These are phyloP conservation scores for Scaptomyza flava DNA, from an alignment of 2,888 invertebrate species.

Conservation along the genomic window DNA sequence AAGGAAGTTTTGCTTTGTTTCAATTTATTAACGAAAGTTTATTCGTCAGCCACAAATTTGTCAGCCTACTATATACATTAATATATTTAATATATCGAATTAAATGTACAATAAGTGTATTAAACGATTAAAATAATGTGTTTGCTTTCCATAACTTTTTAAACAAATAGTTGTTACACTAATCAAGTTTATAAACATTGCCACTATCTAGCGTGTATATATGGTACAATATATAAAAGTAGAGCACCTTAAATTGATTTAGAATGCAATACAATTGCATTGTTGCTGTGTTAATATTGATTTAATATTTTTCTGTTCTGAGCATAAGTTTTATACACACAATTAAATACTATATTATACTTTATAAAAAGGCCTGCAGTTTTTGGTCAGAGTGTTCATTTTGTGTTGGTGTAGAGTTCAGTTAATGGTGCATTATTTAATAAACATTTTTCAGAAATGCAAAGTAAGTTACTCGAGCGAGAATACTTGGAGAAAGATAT, in stretches of 20 bases:
- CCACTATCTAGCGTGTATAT: background rate
- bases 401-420: constrained; percentile 4
- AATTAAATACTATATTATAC: constrained; percentile 45
- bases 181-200: constrained; percentile 5
- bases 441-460: constrained; percentile 36
- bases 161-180: constrained; percentile 42
- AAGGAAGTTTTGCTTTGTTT: constrained; percentile 1
- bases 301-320: constrained; percentile 39
- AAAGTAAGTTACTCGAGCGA: constrained; percentile 5
- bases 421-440: constrained; percentile 21
- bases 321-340: constrained; percentile 39
- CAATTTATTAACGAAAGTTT: constrained; percentile 23
- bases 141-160: constrained; percentile 44
- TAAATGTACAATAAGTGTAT: background rate
- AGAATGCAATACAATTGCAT: constrained; percentile 20
- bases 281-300: constrained; percentile 9
- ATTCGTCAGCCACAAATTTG: constrained; percentile 7
- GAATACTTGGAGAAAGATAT: too few species aligned
- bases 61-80: constrained; percentile 28
- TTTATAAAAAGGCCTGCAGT: constrained; percentile 52
- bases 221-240: constrained; percentile 39
- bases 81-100: too few species aligned
- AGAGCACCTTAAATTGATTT: constrained; percentile 55
- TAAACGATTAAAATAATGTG: constrained; percentile 19
- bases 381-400: constrained; percentile 40